Evolutionary conservation across 2,888 invertebrate genomes (phyloP).

Genomic region (Amiota mariae): DNA sequence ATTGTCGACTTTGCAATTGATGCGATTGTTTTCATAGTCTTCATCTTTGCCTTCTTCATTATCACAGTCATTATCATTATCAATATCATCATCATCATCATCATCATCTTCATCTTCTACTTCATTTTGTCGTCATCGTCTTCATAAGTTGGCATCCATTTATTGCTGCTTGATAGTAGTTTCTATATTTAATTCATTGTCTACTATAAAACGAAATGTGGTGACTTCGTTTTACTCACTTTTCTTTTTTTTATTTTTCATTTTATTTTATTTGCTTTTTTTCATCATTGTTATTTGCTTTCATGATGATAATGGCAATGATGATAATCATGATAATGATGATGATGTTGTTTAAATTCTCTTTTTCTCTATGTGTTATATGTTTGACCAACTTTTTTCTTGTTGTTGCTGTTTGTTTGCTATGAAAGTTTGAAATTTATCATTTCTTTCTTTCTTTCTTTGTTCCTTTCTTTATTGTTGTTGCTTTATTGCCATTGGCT

Average conservation of each 20-base stretch:
- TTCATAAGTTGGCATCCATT: no score
- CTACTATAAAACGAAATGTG: no score
- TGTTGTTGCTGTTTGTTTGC: constrained; percentile 36
- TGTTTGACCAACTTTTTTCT: constrained; percentile 62
- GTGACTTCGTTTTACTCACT: neutral
- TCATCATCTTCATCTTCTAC: neutral
- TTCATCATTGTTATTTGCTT: constrained; percentile 44
- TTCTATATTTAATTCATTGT: no score
- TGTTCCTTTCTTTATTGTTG: constrained; percentile 19
- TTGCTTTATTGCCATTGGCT: constrained; percentile 28
- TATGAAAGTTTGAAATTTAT: constrained; percentile 24
- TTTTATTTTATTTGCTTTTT: constrained; percentile 22
- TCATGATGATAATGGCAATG: constrained; percentile 11
- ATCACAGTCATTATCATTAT: constrained; percentile 26
- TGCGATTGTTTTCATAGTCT: neutral
- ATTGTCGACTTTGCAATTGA: constrained; percentile 23
- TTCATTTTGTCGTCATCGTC: no score
- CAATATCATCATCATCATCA: neutral
- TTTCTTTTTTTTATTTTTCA: neutral
- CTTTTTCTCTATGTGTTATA: constrained; percentile 21
- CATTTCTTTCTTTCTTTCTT: neutral
- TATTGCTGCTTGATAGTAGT: no score
- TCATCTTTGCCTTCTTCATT: neutral
- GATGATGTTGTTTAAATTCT: neutral
- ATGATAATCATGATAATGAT: neutral